These are phyloP conservation scores for Callosobruchus maculatus DNA, from an alignment of 2,888 invertebrate genomes.

Conservation along the genomic window DNA sequence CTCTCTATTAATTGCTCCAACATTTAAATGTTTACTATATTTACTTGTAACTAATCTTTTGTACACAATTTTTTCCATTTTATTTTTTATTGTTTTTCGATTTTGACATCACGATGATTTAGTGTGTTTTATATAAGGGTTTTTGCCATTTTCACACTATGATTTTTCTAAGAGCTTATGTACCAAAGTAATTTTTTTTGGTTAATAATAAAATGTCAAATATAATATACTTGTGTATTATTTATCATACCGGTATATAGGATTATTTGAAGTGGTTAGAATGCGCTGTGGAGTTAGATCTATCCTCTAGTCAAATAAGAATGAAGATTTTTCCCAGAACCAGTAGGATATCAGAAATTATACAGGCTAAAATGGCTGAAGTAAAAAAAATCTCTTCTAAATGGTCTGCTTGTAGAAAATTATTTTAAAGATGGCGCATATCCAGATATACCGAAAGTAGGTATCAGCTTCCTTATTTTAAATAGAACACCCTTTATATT, in stretches of 20 bases:
- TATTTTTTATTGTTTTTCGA: conserved; percentile 22
- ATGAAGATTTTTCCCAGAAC: no score
- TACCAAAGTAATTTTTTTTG: conserved; percentile 36
- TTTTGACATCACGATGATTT: conserved; percentile 24
- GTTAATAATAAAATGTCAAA: conserved; percentile 19
- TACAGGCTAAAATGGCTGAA: no score
- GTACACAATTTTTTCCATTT: conserved; percentile 24
- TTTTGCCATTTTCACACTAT: conserved; percentile 30
- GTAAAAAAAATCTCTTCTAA: no score
- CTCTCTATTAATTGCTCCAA: conserved; percentile 24
- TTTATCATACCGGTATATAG: neutral
- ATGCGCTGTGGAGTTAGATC: no score
- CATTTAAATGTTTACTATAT: conserved; percentile 19
- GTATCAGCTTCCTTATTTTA: no score
- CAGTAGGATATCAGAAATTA: no score
- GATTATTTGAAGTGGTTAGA: no score
- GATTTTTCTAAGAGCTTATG: conserved; percentile 34
- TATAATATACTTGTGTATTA: neutral
- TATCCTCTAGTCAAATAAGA: no score
- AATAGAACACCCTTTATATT: no score
- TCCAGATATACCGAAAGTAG: no score
- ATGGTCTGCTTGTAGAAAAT: no score
- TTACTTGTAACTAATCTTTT: conserved; percentile 21
- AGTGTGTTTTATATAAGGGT: conserved; percentile 26
- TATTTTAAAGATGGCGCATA: no score